Conservation (phyloP, 2,113 vertebrate species). For the Aegithalos caudatus region DNA sequence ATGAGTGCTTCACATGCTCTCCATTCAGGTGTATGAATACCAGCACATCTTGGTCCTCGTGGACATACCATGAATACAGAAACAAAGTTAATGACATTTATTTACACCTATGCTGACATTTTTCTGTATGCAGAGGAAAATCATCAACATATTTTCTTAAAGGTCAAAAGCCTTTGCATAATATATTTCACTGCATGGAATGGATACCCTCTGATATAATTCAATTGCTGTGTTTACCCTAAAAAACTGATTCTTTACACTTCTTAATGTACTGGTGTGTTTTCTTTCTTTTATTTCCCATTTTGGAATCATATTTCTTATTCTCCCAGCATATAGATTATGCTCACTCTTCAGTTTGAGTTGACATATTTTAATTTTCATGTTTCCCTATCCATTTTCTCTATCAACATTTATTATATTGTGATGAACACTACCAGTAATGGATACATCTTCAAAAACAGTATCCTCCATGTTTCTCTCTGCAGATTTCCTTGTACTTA, state of each 20-base stretch:
- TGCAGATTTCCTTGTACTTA: neutral
- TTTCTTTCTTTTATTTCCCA: neutral
- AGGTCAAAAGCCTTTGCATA: conserved; percentile 56
- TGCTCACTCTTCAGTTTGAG: neutral
- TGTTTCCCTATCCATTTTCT: neutral
- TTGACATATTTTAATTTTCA: neutral
- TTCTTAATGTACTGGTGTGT: neutral
- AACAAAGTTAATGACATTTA: conserved; percentile 50
- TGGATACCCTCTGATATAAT: conserved; percentile 9
- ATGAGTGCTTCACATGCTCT: neutral
- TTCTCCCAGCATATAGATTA: neutral
- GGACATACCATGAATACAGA: conserved; percentile 4
- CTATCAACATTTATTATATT: neutral
- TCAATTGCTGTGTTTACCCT: neutral
- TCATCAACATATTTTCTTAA: conserved; percentile 49
- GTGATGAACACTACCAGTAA: neutral
- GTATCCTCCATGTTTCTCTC: neutral
- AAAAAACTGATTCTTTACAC: neutral
- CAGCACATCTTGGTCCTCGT: neutral
- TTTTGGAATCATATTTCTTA: neutral
- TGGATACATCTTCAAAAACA: neutral
- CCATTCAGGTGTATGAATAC: neutral
- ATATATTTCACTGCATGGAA: conserved; percentile 14
- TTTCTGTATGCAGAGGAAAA: conserved; percentile 44
- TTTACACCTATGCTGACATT: conserved; percentile 49